phyloP scores from a whole-genome alignment of 2,113 vertebrate species.

The Myotis lucifugus region DNA sequence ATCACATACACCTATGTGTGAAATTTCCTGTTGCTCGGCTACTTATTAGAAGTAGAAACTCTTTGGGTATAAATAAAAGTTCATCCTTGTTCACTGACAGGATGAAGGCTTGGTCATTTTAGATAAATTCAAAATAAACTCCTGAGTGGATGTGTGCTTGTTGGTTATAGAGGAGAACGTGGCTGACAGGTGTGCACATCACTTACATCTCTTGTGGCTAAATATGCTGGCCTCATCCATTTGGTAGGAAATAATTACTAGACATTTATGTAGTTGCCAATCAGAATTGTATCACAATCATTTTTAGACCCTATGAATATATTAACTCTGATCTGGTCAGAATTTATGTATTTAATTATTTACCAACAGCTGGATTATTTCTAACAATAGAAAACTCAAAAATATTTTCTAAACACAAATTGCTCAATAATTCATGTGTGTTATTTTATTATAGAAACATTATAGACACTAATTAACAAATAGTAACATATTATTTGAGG shows the following conservation, averaged over 20 bases:
- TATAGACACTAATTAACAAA: not conserved
- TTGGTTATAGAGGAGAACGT: not conserved
- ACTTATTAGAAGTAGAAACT: not conserved
- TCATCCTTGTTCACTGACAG: not conserved
- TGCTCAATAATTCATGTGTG: not conserved
- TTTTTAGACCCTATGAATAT: not conserved
- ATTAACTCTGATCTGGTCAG: not conserved
- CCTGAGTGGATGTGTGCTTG: not conserved
- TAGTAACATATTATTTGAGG: not conserved
- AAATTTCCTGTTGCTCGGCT: not conserved
- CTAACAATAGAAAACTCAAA: slow-evolving; percentile 9
- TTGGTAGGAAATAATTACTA: not conserved
- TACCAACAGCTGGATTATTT: not conserved
- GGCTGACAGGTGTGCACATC: not conserved
- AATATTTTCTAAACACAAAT: not conserved
- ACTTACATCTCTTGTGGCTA: not conserved
- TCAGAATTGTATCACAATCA: not conserved
- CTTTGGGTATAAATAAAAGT: not conserved
- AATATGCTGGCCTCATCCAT: not conserved
- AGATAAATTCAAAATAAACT: slow-evolving; percentile 52
- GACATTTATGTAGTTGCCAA: not conserved
- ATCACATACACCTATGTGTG: not conserved
- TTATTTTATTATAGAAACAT: not conserved
- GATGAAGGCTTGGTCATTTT: not conserved
- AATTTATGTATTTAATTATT: not conserved